Percentiles rank a stretch among this genome's conserved stretches.
phyloP scores from a whole-genome alignment of 2,797 vertebrate genomes.

The Alosa sapidissima region DNA sequence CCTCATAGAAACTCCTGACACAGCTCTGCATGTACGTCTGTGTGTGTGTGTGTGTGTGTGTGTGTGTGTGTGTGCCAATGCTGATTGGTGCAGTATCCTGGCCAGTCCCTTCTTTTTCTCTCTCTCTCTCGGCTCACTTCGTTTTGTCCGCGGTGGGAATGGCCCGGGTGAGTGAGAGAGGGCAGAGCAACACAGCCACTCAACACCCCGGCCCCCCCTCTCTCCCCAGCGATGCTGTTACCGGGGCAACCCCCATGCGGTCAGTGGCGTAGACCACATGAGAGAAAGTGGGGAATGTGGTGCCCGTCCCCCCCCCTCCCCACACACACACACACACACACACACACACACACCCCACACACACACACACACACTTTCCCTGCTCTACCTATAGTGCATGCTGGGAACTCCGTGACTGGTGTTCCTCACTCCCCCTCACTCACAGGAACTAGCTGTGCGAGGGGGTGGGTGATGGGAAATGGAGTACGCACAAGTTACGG shows the following conservation, averaged over 20 bases:
- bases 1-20: slow-evolving; percentile 12
- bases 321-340: not conserved
- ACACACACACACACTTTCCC: not conserved
- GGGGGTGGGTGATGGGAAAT: not conserved
- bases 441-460: not conserved
- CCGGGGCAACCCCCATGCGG: not conserved
- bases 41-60: not conserved
- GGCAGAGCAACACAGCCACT: not conserved
- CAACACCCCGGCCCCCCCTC: not conserved
- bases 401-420: not conserved
- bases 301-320: not conserved
- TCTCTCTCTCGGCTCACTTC: not conserved
- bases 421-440: not conserved
- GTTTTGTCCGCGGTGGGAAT: not conserved
- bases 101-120: not conserved
- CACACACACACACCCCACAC: too few relatives aligned
- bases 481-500: slow-evolving; percentile 4
- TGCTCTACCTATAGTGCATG: not conserved
- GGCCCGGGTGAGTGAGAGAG: not conserved
- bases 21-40: not conserved
- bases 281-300: slow-evolving; percentile 1
- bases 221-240: not conserved
- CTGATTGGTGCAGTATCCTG: not conserved
- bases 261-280: not conserved
- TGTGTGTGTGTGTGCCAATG: not conserved